Evolutionary conservation across 2,113 vertebrate genomes (phyloP).

Genomic region (Silurus asotus): DNA sequence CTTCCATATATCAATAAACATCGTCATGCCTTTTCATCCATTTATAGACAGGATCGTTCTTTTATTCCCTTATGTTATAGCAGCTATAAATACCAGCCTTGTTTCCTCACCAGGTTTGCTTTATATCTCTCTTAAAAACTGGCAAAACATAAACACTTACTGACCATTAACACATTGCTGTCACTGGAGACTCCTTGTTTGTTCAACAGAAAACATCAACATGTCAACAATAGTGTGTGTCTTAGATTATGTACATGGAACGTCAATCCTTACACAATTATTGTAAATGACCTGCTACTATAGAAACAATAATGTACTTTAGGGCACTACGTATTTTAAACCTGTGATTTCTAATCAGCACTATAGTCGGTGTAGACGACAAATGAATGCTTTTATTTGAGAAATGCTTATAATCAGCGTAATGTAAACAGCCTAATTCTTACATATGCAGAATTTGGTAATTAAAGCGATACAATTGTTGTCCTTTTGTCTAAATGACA

Average conservation of each 20-base stretch:
- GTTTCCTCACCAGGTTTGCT: not conserved
- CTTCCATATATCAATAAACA: not conserved
- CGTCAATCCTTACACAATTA: not conserved
- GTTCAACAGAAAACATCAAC: not conserved
- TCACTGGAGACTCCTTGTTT: not conserved
- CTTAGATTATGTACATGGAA: not conserved
- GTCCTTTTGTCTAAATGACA: constrained; percentile 25
- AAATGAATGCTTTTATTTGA: no score
- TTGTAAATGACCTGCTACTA: not conserved
- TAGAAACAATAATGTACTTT: not conserved
- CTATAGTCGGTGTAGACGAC: not conserved
- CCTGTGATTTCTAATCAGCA: not conserved
- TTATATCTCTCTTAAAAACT: not conserved
- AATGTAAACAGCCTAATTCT: not conserved
- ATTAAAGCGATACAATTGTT: not conserved
- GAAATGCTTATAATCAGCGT: not conserved
- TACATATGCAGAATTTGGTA: not conserved
- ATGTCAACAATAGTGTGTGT: no score
- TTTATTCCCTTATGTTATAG: not conserved
- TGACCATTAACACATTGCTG: not conserved
- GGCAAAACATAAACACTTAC: not conserved
- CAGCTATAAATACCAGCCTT: not conserved
- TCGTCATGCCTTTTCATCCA: not conserved
- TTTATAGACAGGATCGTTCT: not conserved
- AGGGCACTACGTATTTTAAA: not conserved